Base-by-base conservation (phyloP, 1,140 invertebrate genomes). In the Pectinophora gossypiella region DNA sequence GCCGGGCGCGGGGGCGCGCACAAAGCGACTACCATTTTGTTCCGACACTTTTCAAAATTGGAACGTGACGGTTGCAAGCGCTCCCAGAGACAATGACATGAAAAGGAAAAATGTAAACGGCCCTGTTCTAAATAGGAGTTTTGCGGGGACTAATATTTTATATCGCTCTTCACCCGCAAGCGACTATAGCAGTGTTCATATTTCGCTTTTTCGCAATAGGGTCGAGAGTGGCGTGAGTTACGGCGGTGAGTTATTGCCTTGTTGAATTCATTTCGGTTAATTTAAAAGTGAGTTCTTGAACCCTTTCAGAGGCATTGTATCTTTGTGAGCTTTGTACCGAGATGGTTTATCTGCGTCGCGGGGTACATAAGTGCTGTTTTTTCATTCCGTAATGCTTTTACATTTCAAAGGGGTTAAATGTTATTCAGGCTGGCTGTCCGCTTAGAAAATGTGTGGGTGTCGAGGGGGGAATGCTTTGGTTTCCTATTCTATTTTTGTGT, bases 281-380 rank as follows among this genome's bases (percentile, higher is more conserved):
- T 87, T 87, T 87, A 85, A 87, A 87, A 87, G 81, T 87, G 75
- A 79, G 83, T 84, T 86, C 79, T 87, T 87, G 81, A 87, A 87
- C 83, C 83, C 83, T 87, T 86, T 86, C 83, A 85, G 83, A 85
- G 80, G 83, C 75, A 86, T 86, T 86, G 83, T 86, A 86, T 86
- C 83, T 82, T 86, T 86, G 83, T 86, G 74, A 73, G 72, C 83
- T 86, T 86, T 86, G 83, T 86, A 83, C 77, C 66, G 76, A 86
- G 83, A 86, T 86, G 81, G 81, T 86, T 86, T 86, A 86, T 86
- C 83, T 74, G 68, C 74, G 68, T 85, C 81, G 83, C 76, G 73
- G 71, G 80, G 81, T 87, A 87, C 80, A 87, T 87, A 84, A 87
- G 84, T 85, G 76, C 80, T 87, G 84, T 87, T 87, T 87, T 86